Conservation (phyloP, 2,113 vertebrate species). For the Micromys minutus region DNA sequence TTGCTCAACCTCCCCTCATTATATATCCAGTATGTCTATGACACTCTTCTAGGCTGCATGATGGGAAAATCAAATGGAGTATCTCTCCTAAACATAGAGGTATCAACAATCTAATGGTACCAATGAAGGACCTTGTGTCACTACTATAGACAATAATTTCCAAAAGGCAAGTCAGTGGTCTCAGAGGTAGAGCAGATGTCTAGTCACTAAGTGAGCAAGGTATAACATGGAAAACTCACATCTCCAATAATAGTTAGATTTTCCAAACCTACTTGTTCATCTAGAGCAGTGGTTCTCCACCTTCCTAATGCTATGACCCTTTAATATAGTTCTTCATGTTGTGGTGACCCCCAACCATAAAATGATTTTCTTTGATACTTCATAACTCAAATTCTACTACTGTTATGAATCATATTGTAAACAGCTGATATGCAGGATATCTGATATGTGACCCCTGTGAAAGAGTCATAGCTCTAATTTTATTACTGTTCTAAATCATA, state of each 20-base stretch:
- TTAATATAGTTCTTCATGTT: neutral
- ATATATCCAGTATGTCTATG: neutral
- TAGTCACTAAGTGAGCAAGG: neutral
- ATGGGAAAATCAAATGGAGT: neutral
- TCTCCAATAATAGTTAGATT: neutral
- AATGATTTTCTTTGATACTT: neutral
- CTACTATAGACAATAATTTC: neutral
- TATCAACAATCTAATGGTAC: neutral
- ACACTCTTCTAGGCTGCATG: neutral
- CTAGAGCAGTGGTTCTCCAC: neutral
- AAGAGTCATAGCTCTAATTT: neutral
- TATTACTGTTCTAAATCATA: neutral
- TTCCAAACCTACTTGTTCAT: slow-evolving; percentile 9
- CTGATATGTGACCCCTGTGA: neutral
- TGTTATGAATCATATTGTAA: neutral
- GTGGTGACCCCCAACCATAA: neutral
- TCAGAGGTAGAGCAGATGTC: neutral
- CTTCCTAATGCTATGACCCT: neutral
- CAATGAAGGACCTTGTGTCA: neutral
- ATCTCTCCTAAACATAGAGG: neutral
- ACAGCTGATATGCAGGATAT: neutral
- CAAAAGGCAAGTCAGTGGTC: slow-evolving; percentile 32
- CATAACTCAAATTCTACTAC: neutral
- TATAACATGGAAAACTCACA: neutral
- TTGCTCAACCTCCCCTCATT: neutral